Evolutionary conservation across 2,113 vertebrate species (phyloP).

Genomic region (Odontesthes bonariensis): DNA sequence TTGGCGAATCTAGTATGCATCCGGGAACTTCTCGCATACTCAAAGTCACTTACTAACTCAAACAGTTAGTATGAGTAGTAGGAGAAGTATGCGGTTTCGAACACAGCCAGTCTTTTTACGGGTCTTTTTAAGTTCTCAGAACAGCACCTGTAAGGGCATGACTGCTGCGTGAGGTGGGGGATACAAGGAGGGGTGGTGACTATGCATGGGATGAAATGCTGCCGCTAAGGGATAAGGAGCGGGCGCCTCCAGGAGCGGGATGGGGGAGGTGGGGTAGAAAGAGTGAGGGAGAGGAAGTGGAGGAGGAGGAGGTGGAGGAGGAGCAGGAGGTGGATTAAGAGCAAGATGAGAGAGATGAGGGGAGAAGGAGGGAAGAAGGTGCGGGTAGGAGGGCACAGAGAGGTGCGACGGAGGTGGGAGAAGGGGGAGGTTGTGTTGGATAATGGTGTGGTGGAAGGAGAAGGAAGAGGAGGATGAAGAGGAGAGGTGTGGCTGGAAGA

Average conservation of each 20-base stretch:
- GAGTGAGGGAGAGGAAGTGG: conserved; percentile 26
- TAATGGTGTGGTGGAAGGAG: conserved; percentile 72
- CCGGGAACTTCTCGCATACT: no score
- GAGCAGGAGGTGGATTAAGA: conserved; percentile 42
- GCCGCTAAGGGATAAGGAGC: conserved; percentile 59
- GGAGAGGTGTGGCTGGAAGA: conserved; percentile 55
- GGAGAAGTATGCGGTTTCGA: no score
- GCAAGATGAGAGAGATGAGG: conserved; percentile 51
- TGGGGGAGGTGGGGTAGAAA: conserved; percentile 65
- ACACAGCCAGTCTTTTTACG: no score
- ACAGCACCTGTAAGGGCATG: conserved; percentile 71
- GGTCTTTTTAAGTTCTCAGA: conserved; percentile 22
- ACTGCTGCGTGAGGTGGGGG: conserved; percentile 55
- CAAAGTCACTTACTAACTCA: no score
- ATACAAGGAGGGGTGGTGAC: conserved; percentile 57
- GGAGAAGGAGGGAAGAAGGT: conserved; percentile 63
- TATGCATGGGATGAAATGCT: conserved; percentile 64
- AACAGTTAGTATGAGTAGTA: no score
- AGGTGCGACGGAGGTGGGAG: conserved; percentile 57
- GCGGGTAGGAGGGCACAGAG: conserved; percentile 57
- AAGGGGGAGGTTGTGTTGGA: conserved; percentile 71
- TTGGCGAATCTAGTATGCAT: no score
- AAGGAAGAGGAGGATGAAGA: conserved; percentile 60
- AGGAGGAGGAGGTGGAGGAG: conserved; percentile 34
- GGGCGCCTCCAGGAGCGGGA: conserved; percentile 47